Base-by-base conservation (phyloP, 2,113 vertebrate genomes). In the Thinocorus orbignyianus region DNA sequence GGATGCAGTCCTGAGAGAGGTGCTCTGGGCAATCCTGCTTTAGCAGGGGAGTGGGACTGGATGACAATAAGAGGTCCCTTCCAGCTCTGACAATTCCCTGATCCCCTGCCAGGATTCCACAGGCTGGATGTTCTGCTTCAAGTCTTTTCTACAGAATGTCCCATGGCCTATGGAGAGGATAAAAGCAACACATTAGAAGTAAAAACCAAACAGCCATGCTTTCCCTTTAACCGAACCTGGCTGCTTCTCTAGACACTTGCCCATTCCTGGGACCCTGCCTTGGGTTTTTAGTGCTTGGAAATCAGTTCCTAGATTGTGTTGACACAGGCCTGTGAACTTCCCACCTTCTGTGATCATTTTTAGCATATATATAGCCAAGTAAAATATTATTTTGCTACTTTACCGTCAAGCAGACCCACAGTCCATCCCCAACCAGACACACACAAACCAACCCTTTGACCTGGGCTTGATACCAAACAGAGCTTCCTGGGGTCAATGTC, bases 101-200 rank as follows among this genome's bases (percentile, higher is more conserved):
- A 46, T 46, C 98, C 98, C 3, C 98, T 97, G n/a, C 98, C 98
- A 0, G 98, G 98, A 69, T 97, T 97, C 52, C 98, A 95, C 2
- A 97, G 98, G 11, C 97, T 94, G 1, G 73, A 3, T 28, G 97
- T 97, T 17, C 98, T 98, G 94, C 98, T 98, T 76, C 98, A 97
- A 20, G 97, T 96, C 80, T 98, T 98, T 95, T 98, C 98, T 44
- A 98, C 98, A 93, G 98, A 95, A 82, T 98, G 96, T 92, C 98
- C 98, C 98, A 97, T 94, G 12, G 98, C 98, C 98, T 99, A 57
- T 0, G 11, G 41, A 20, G 24, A 58, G 20, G n/a, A 46, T 15
- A 23, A 15, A 55, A 51, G 37, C 7, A 16, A 30, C 12, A 2
- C 0, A 2, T 62, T 31, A 37, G 17, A 78, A 68, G 19, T 9